phyloP scores from a whole-genome alignment of 2,888 invertebrate genomes.

The Labia minor region DNA sequence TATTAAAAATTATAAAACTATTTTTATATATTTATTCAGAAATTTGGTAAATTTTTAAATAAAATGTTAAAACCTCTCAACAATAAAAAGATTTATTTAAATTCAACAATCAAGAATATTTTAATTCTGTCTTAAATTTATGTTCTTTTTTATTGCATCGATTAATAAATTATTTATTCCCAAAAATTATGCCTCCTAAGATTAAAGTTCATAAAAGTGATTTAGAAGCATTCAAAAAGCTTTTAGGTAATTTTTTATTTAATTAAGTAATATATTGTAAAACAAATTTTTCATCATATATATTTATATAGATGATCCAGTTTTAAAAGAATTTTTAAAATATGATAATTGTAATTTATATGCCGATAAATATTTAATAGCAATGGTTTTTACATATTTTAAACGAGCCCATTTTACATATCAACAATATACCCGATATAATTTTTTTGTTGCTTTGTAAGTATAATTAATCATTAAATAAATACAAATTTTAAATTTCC shows the following conservation, averaged over 20 bases:
- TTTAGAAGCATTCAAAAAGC: constrained; percentile 2
- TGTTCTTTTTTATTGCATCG: not conserved
- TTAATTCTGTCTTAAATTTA: too few relatives aligned
- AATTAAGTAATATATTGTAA: not conserved
- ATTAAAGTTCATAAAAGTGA: not conserved
- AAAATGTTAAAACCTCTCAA: too few relatives aligned
- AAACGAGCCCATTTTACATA: constrained; percentile 39
- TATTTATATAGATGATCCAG: constrained; percentile 33
- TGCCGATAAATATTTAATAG: constrained; percentile 47
- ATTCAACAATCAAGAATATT: too few relatives aligned
- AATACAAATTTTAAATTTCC: too few relatives aligned
- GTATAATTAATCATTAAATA: constrained; percentile 28
- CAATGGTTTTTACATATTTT: constrained; percentile 47
- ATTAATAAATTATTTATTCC: not conserved
- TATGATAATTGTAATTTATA: constrained; percentile 39
- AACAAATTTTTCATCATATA: constrained; percentile 21
- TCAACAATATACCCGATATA: constrained; percentile 39
- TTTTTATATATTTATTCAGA: too few relatives aligned
- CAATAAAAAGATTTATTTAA: too few relatives aligned
- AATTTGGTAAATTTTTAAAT: too few relatives aligned
- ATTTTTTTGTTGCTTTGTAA: constrained; percentile 47
- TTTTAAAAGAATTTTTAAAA: constrained; percentile 38
- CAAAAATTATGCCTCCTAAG: not conserved
- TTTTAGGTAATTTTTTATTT: constrained; percentile 16
- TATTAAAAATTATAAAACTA: too few relatives aligned